Evolutionary conservation across 1,140 invertebrate species (phyloP), one percentile per base, ranked within the genome.

Genomic region (Drosophila equinoxialis): DNA sequence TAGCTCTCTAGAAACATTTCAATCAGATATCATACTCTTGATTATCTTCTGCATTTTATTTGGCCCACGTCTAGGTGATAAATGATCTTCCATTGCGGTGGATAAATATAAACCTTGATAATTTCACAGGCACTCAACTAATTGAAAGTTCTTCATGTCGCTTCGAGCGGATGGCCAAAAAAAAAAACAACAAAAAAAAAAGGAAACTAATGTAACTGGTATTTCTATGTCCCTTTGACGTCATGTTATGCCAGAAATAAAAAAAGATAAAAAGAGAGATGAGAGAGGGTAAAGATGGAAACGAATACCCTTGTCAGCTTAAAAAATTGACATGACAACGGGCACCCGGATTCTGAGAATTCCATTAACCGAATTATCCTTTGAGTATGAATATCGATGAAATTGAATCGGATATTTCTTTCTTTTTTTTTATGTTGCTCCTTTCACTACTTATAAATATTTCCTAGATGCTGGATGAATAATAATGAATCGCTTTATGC

Each of bases 71-170:
- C 0, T 7, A 6, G 17, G 17, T 51, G 45, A 81, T 68, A 59
- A 83, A 68, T 71, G 65, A 68, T 65, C 70, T 66, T 17, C 3
- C 33, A 26, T 33, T 26, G 33, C 57, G 13, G 1, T 11, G 17
- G 2, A 8, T 10, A 51, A 51, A 23, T 23, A 23, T 11, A 51
- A 51, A 51, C 20, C 7, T 23, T 51, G 17, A 51, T 51, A 39
- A 17, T 33, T n/a, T 37, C 30, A 39, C 55, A 73, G 72, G 71
- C 82, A 84, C 74, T 84, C 70, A 81, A 77, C 79, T 86, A 82
- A 85, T 85, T 86, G 79, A 78, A 79, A 65, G 37, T 65, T 71
- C 37, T 75, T 57, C 30, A 30, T 30, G 48, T 59, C 20, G 13
- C 48, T 73, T 62, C 65, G 54, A 42, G 45, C 30, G 30, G 30